phyloP scores from a whole-genome alignment of 2,888 invertebrate species.

The Gibbula magus region DNA sequence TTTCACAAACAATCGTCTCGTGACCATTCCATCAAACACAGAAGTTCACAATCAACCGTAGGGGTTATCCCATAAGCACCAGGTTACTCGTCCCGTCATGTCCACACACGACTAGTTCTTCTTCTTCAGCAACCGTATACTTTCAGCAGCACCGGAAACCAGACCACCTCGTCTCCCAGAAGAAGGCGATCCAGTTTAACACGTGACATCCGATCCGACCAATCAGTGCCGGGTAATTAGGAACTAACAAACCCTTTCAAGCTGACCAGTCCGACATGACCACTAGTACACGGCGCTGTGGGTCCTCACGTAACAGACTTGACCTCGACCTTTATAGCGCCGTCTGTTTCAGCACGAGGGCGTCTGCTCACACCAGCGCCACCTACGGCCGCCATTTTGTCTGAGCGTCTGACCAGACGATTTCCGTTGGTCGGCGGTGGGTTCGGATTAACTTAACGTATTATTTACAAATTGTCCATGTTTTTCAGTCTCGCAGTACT shows the following conservation, averaged over 20 bases:
- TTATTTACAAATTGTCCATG: conserved; percentile 8
- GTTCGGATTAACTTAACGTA: conserved; percentile 5
- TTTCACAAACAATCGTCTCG: neutral
- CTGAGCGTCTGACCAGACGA: neutral
- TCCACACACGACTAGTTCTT: too few species aligned
- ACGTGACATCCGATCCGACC: neutral
- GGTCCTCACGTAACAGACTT: neutral
- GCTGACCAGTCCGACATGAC: neutral
- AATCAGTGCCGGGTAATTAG: neutral
- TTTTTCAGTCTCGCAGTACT: neutral
- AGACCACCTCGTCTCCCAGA: neutral
- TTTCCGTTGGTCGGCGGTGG: neutral
- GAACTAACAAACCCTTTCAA: conserved; percentile 1
- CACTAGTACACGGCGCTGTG: neutral
- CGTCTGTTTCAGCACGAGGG: neutral
- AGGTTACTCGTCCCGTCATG: too few species aligned
- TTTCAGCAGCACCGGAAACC: neutral
- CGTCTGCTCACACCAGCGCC: neutral
- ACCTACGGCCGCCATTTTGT: neutral
- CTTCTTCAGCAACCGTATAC: too few species aligned
- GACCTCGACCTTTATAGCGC: neutral
- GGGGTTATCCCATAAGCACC: too few species aligned
- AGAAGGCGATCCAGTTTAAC: neutral
- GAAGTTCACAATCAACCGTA: too few species aligned
- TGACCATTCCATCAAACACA: too few species aligned